Base-by-base conservation (phyloP, 2,888 invertebrate species). In the Ectropis crepuscularia region DNA sequence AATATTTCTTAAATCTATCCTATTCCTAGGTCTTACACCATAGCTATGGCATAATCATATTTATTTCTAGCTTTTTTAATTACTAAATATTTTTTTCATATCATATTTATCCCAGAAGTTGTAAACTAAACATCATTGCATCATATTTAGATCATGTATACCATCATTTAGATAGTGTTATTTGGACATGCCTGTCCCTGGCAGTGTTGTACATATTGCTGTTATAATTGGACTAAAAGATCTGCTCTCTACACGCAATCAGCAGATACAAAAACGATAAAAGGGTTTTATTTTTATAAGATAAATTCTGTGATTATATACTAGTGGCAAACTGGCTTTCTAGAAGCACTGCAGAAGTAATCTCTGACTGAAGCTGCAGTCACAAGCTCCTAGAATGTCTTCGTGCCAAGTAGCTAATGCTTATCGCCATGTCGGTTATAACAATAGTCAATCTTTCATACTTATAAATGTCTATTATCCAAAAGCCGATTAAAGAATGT, bases 201-300 rank as follows among this genome's bases (percentile, higher is more conserved):
- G 41, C 49, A 61, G 54, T 36, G 37, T 37, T 37, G 43, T 53
- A 43, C 43, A 43, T 53, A 55, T 45, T 57, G 51, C 57, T 38
- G 38, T 51, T 28, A 42, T 47, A 6, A 39, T 53, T 36, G 39
- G 42, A 39, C 10, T 43, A 49, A 12, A 63, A 73, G 70, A 74
- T 77, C 74, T 74, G 78, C 77, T 77, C 77, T 79, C 73, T 76
- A 76, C 71, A 45, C 37, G 9, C 36, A 64, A 61, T 63, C 37
- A 11, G 48, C 50, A 53, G 51, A 57, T 60, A 11, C 50, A 51
- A 39, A 57, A 57, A 47, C 49, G 38, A 38, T 50, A 16, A 11
- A 61, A 53, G 55, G 36, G 39, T 48, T 57, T 61, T 57, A 60
- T 60, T 65, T 65, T 65, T 60, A n/a, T 64, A 64, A 43, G 42